Evolutionary conservation across 2,113 vertebrate genomes (phyloP).

Genomic region (Elephantulus edwardii): DNA sequence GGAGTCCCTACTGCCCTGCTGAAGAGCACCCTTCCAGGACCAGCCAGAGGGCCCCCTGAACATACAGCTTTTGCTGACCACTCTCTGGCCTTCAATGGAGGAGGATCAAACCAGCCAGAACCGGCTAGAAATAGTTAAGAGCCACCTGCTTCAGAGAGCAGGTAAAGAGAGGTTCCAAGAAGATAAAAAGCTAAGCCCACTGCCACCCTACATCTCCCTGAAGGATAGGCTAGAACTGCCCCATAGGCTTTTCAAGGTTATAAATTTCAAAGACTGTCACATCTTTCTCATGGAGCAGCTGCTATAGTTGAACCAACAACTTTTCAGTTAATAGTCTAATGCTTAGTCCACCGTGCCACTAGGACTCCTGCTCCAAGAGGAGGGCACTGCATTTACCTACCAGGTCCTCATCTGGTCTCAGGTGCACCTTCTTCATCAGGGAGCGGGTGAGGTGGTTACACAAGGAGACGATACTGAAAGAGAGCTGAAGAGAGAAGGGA

Average conservation of each 20-base stretch:
- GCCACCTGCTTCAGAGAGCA: background rate
- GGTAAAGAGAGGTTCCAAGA: background rate
- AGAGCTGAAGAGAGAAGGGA: constrained; percentile 84
- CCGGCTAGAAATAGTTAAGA: background rate
- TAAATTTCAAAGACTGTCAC: too few relatives aligned
- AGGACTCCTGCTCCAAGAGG: background rate
- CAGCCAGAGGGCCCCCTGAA: background rate
- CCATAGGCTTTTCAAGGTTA: too few relatives aligned
- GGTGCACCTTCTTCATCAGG: constrained; percentile 87
- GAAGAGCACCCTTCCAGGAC: background rate
- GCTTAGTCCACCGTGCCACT: too few relatives aligned
- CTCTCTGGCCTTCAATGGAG: background rate
- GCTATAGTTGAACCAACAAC: too few relatives aligned
- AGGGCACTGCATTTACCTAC: constrained; percentile 80
- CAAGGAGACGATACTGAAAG: constrained; percentile 92
- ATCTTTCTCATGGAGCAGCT: too few relatives aligned
- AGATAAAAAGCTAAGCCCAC: too few relatives aligned
- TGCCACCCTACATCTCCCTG: too few relatives aligned
- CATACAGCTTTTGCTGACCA: background rate
- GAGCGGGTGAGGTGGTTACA: constrained; percentile 95
- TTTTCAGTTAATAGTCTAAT: too few relatives aligned
- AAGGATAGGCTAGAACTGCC: too few relatives aligned
- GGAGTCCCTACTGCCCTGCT: background rate
- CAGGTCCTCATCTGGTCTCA: constrained; percentile 78
- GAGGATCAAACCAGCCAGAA: background rate